Evolutionary conservation across 2,113 vertebrate species (phyloP).

Genomic region (Mus musculus): GRCm39 chr7:4859001-4859500

Average conservation of each 20-base stretch:
- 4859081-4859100: neutral
- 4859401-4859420: too few species aligned
- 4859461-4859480: neutral
- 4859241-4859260: neutral
- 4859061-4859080: fast-evolving
- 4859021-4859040: neutral
- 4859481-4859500: neutral
- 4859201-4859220: neutral
- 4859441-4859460: too few species aligned
- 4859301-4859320: too few species aligned
- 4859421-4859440: too few species aligned
- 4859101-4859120: neutral
- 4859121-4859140: neutral
- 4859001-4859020: neutral
- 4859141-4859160: neutral
- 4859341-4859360: neutral
- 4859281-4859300: too few species aligned
- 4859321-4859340: neutral
- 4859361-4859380: too few species aligned
- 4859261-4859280: too few species aligned
- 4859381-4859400: too few species aligned
- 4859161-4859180: neutral
- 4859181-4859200: too few species aligned
- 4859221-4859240: neutral
- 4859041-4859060: neutral